Percentiles rank a stretch among this genome's conserved stretches.
Evolutionary conservation across 2,888 invertebrate genomes (phyloP).

Genomic region (Tetranychus truncatus): DNA sequence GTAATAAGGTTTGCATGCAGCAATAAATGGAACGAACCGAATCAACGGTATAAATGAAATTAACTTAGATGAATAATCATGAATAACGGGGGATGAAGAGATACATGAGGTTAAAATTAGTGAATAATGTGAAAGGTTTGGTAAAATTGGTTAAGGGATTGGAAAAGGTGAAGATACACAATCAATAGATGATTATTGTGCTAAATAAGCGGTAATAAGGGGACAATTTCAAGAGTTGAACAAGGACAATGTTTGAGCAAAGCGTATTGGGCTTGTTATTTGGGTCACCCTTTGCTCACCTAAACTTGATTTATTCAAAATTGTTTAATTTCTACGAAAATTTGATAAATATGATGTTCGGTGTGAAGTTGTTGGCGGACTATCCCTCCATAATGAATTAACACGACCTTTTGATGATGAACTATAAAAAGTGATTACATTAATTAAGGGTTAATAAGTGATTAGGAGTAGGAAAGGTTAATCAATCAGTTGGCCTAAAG

Average conservation of each 20-base stretch:
- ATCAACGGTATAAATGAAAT: not conserved
- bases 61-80: not conserved
- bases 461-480: not conserved
- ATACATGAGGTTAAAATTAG: not conserved
- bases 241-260: too few relatives aligned
- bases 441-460: not conserved
- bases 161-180: not conserved
- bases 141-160: too few relatives aligned
- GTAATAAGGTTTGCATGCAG: not conserved
- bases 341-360: constrained; percentile 16
- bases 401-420: constrained; percentile 9
- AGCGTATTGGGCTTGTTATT: too few relatives aligned
- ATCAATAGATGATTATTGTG: not conserved
- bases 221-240: not conserved
- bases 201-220: not conserved
- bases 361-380: constrained; percentile 14
- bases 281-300: not conserved
- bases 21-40: not conserved
- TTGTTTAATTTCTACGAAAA: constrained; percentile 9
- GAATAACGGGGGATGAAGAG: not conserved
- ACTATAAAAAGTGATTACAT: not conserved
- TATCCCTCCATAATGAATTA: constrained; percentile 19
- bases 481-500: not conserved
- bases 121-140: not conserved
- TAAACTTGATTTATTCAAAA: not conserved